phyloP scores from a whole-genome alignment of 2,888 invertebrate genomes.

The Apamea monoglypha region DNA sequence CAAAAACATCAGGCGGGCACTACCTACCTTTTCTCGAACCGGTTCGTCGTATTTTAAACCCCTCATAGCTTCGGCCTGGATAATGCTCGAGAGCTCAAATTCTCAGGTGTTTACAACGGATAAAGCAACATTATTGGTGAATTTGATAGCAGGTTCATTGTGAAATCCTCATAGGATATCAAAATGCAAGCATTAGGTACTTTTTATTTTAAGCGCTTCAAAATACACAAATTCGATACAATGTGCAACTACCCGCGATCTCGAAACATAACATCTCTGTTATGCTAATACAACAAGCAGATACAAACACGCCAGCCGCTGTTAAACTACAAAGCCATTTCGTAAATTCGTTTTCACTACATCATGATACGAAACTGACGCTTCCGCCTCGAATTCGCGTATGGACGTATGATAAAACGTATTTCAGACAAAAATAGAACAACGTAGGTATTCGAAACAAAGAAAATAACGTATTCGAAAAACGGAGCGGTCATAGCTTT shows the following conservation, averaged over 20 bases:
- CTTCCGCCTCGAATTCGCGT: conserved; percentile 23
- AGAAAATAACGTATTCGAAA: conserved; percentile 52
- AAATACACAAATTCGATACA: not conserved
- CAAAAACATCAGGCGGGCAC: not conserved
- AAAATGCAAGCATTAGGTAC: not conserved
- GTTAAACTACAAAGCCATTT: conserved; percentile 46
- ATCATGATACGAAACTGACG: conserved; percentile 30
- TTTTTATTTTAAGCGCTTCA: not conserved
- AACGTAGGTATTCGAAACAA: conserved; percentile 45
- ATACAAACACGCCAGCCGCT: conserved; percentile 20
- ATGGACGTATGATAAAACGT: conserved; percentile 43
- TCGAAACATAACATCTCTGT: conserved; percentile 11
- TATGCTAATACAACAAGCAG: conserved; percentile 33
- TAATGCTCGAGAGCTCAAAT: not conserved
- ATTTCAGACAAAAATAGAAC: conserved; percentile 51
- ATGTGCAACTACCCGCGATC: conserved; percentile 5
- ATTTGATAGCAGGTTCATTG: not conserved
- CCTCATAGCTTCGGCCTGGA: not conserved
- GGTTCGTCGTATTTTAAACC: not conserved
- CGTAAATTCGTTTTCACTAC: conserved; percentile 39
- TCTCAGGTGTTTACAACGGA: not conserved
- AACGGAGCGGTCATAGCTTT: conserved; percentile 33
- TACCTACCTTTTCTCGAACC: not conserved
- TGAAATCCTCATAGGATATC: not conserved
- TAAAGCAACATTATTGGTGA: not conserved